These are phyloP conservation scores for Sitophilus oryzae DNA, from an alignment of 1,140 invertebrate genomes.

Conservation along the genomic window DNA sequence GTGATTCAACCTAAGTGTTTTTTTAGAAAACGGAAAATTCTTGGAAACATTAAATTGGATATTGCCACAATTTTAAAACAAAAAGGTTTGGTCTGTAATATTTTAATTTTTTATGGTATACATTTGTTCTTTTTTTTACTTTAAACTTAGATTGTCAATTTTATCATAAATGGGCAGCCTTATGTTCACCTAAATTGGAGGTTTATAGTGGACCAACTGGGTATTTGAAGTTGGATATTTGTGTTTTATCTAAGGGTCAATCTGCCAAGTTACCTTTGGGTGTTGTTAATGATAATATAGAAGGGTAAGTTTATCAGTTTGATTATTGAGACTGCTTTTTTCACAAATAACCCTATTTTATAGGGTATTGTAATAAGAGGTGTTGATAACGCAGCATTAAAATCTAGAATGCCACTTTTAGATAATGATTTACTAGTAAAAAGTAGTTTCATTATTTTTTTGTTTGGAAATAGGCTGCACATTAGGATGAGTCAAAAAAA, in stretches of 20 bases:
- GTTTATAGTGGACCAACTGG: conserved; percentile 56
- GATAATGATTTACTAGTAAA: too few relatives aligned
- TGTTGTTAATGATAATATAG: conserved; percentile 63
- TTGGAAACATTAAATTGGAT: conserved; percentile 63
- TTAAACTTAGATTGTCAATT: conserved; percentile 74
- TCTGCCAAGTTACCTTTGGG: conserved; percentile 54
- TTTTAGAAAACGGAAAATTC: conserved; percentile 45
- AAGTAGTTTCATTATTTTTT: too few relatives aligned
- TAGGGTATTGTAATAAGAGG: neutral
- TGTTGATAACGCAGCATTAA: too few relatives aligned
- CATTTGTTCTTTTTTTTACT: conserved; percentile 66
- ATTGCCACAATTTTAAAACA: conserved; percentile 63
- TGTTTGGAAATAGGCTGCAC: too few relatives aligned
- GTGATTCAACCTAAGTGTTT: conserved; percentile 37
- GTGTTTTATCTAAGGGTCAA: conserved; percentile 63
- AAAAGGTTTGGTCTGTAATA: conserved; percentile 47
- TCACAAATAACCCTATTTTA: too few relatives aligned
- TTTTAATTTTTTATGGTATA: conserved; percentile 35
- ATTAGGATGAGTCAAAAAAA: too few relatives aligned
- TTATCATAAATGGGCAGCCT: conserved; percentile 74
- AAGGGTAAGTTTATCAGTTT: conserved; percentile 59
- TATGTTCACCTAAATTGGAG: conserved; percentile 61
- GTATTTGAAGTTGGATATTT: conserved; percentile 72
- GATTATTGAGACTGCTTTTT: too few relatives aligned
- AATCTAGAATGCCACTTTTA: too few relatives aligned